Percentiles rank a stretch among this genome's conserved stretches.
These are phyloP conservation scores for Turritopsis dohrnii DNA, from an alignment of 30 jellyfish, hydroid and myxozoan genomes.

Conservation along the genomic window DNA sequence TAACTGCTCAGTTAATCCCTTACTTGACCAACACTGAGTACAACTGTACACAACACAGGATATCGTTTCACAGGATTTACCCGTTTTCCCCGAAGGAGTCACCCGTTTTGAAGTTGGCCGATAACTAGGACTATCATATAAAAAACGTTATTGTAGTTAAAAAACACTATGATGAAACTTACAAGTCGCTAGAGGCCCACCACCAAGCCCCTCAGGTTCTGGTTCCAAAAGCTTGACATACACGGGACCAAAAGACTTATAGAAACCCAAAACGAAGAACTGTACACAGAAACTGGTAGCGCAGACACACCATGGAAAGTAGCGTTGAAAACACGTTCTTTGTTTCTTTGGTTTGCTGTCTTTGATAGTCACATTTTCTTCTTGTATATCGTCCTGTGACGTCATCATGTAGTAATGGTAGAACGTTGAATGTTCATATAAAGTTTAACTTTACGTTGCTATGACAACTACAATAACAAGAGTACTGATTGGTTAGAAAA, in stretches of 20 bases:
- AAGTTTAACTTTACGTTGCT: neutral
- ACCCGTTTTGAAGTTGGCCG: too few species aligned
- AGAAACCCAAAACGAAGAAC: constrained; percentile 80
- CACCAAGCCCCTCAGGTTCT: constrained; percentile 39
- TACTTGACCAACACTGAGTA: too few species aligned
- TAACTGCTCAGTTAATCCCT: too few species aligned
- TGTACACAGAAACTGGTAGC: constrained; percentile 74
- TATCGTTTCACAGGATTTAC: too few species aligned
- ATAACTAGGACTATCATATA: too few species aligned
- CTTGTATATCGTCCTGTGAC: neutral
- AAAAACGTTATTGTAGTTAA: too few species aligned
- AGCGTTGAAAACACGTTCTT: neutral
- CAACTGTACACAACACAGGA: too few species aligned
- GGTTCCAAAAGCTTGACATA: constrained; percentile 61
- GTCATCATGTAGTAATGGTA: neutral
- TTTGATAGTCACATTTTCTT: neutral
- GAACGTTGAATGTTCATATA: neutral
- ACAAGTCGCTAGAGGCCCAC: constrained; percentile 80
- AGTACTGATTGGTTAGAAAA: neutral
- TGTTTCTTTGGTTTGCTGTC: neutral
- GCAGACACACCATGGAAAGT: constrained; percentile 69
- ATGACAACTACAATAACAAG: neutral
- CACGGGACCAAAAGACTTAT: constrained; percentile 74
- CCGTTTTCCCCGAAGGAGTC: too few species aligned
- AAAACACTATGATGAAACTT: neutral